Percentiles rank a stretch among this genome's conserved stretches.
Conservation (phyloP, 35 echinoderm and acorn worm species). For the Chiridota heheva region DNA sequence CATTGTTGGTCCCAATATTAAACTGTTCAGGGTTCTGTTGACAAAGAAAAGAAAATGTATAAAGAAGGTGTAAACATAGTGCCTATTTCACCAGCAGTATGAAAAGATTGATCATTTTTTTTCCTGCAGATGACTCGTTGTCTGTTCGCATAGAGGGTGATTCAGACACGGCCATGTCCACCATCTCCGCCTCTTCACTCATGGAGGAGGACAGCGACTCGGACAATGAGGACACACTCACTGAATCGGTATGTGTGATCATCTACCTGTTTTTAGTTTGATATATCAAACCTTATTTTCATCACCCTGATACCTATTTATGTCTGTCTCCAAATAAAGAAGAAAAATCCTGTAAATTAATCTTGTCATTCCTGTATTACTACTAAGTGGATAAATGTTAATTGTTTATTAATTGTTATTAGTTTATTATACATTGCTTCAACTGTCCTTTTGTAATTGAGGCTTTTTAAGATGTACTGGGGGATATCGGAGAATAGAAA, state of each 20-base stretch:
- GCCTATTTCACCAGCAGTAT: neutral
- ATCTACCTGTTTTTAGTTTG: neutral
- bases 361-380: too few species aligned
- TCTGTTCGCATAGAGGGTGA: conserved; percentile 91
- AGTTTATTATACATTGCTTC: too few species aligned
- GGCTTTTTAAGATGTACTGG: too few species aligned
- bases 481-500: too few species aligned
- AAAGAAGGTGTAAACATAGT: neutral
- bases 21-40: neutral
- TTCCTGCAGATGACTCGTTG: conserved; percentile 61
- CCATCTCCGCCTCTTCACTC: conserved; percentile 41
- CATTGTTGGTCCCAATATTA: neutral
- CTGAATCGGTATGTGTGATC: conserved; percentile 73
- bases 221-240: conserved; percentile 81
- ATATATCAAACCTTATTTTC: too few species aligned
- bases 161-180: conserved; percentile 61
- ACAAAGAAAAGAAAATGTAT: neutral
- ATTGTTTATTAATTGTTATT: too few species aligned
- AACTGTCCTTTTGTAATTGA: too few species aligned
- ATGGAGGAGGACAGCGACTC: conserved; percentile 93
- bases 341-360: too few species aligned
- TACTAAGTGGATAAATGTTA: too few species aligned
- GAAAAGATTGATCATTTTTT: neutral
- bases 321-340: too few species aligned
- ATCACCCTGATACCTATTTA: too few species aligned